These are phyloP conservation scores for Cheumatopsyche charites DNA, from an alignment of 1,140 invertebrate species.

Conservation along the genomic window DNA sequence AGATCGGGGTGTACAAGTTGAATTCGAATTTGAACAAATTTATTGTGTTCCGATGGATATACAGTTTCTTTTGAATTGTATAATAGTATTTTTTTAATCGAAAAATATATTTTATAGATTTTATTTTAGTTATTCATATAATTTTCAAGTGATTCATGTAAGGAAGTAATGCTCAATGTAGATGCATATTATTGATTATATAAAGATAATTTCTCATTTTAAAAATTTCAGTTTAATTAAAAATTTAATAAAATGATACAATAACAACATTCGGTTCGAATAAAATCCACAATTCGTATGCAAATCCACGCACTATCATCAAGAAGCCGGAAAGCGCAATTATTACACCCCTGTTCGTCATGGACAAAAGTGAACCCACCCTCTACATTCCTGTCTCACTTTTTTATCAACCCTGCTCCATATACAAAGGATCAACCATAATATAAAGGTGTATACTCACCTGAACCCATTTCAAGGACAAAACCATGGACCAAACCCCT, in stretches of 20 bases:
- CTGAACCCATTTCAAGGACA: too few relatives aligned
- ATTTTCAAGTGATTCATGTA: too few relatives aligned
- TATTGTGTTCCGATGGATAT: not conserved
- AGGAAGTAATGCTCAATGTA: too few relatives aligned
- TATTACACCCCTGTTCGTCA: slow-evolving; percentile 1
- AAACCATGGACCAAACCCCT: too few relatives aligned
- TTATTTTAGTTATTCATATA: too few relatives aligned
- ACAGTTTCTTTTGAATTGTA: not conserved
- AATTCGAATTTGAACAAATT: not conserved
- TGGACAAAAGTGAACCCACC: slow-evolving; percentile 12
- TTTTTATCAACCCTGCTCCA: slow-evolving; percentile 13
- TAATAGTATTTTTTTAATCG: too few relatives aligned
- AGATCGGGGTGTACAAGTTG: not conserved
- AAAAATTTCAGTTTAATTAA: too few relatives aligned
- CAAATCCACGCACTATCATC: not conserved
- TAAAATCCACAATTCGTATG: slow-evolving; percentile 2
- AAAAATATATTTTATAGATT: too few relatives aligned
- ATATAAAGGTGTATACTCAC: too few relatives aligned
- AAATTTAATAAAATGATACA: not conserved
- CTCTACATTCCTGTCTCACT: slow-evolving; percentile 25
- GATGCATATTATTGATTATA: too few relatives aligned
- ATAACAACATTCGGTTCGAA: not conserved
- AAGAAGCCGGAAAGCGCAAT: slow-evolving; percentile 11
- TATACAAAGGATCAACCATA: too few relatives aligned
- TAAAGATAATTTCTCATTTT: too few relatives aligned